Evolutionary conservation across 1,140 invertebrate species (phyloP).

Genomic region (Gonatopus flavifemur): DNA sequence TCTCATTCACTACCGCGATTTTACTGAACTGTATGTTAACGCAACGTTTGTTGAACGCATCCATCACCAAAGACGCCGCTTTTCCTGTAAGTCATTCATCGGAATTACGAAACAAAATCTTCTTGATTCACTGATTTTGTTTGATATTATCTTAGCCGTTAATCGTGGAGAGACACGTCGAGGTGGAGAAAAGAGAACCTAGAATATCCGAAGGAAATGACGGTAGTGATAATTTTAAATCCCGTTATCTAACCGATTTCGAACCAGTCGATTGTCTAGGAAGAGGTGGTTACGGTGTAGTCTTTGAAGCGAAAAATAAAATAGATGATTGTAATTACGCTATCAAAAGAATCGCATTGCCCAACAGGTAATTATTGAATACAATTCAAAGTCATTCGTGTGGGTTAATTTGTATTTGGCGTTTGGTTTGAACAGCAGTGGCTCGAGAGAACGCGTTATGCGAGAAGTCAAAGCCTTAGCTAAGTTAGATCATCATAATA

Average conservation of each 20-base stretch:
- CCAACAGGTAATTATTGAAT: conserved; percentile 68
- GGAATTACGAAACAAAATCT: conserved; percentile 1
- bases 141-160: conserved; percentile 31
- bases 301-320: conserved; percentile 94
- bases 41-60: conserved; percentile 44
- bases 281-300: conserved; percentile 94
- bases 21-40: conserved; percentile 64
- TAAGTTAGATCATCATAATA: conserved; percentile 91
- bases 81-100: conserved; percentile 30
- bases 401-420: conserved; percentile 4
- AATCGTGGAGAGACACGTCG: conserved; percentile 52
- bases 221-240: conserved; percentile 58
- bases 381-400: neutral
- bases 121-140: conserved; percentile 2
- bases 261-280: conserved; percentile 82
- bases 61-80: conserved; percentile 32
- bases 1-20: conserved; percentile 68
- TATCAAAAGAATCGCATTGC: conserved; percentile 89
- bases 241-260: conserved; percentile 85
- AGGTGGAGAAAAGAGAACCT: conserved; percentile 35
- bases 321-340: conserved; percentile 95
- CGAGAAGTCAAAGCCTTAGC: conserved; percentile 93
- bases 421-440: conserved; percentile 62
- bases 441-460: conserved; percentile 82
- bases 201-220: conserved; percentile 23